Evolutionary conservation across 2,113 vertebrate genomes (phyloP), one percentile per base, ranked within the genome.

Genomic region (Macroglossus sobrinus): DNA sequence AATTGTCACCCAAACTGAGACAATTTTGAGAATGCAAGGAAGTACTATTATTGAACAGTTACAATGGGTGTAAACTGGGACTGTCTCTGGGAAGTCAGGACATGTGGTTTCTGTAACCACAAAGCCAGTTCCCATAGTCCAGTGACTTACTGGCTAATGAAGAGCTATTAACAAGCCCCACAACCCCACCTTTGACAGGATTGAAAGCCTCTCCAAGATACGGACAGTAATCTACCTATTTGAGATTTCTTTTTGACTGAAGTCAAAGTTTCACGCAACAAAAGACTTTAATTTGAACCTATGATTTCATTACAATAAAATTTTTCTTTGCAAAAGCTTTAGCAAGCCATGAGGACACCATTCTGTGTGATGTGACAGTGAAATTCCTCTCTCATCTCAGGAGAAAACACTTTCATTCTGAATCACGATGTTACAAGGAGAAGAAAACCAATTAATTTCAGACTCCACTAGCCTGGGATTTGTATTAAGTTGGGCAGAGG

Each of bases 401-500:
- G 69, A 92, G 45, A 88, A 89, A 93, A 94, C 43, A 82, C 80
- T 68, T 87, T 75, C 53, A 47, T 96, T 95, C 81, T 82, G 89
- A 95, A 96, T 97, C 91, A 95, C 45, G 61, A 50, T 93, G 78
- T 96, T 75, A 86, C 30, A 61, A 63, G 16, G 26, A 94, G 47
- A 94, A 96, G 63, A 95, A 96, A 91, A 55, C 30, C 80, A 97
- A 76, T 96, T 94, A 86, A 97, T 95, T 97, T 93, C 74, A 93
- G 95, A 96, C n/a, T 88, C 63, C 81, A 81, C 61, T 68, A 91
- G 85, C 74, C 66, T 89, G 76, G 84, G 43, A 85, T 94, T 91
- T 95, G 10, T 91, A 92, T 90, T 95, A 93, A 90, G 28, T 74
- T 92, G 47, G 24, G 24, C 84, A 93, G 72, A 96, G 55, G 33